Base-by-base conservation (phyloP, 2,888 invertebrate genomes). In the Cosmopolites sordidus region DNA sequence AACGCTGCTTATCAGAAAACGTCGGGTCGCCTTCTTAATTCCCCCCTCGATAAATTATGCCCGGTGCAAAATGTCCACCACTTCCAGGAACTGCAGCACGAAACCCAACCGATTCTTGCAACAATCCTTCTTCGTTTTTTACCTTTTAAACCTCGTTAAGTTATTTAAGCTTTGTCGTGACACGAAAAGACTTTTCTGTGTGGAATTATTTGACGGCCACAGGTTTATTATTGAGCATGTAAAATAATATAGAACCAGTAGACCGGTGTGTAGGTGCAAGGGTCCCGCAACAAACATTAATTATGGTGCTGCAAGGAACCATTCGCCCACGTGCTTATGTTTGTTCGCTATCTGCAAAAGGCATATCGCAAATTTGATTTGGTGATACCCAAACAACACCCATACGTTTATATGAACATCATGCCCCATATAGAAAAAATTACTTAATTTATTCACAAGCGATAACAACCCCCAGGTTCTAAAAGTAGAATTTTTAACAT, bases 81-180 rank as follows among this genome's bases (percentile, higher is more conserved):
- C 60, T 66, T 66, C 66, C 62, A 63, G 64, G 66, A 66, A 66
- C 63, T 59, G 61, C 51, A 61, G 65, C 65, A 65, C 63, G 66
- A 66, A 66, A 33, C 33, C 4, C 33, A 22, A 22, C 22, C 22
- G 22, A 22, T 22, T 22, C 22, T 61, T 62, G 58, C 50, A 58
- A 58, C 52, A 58, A 55, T 48, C 43, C 48, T 40, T 59, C 56
- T 52, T 48, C 49, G 51, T 56, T 48, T 59, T 58, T 59, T 22
- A 55, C 48, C 46, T 59, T 58, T 45, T 51, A 22, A 17, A 5
- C 48, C 14, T 48, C 43, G 33, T 48, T 43, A 41, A 48, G 30
- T 48, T 33, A 37, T 33, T 43, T 18, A 48, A 48, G 30, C 16
- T 41, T 44, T 47, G 33, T 53, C 44, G 48, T 27, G 17, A 54